Base-by-base conservation (phyloP, 2,797 vertebrate genomes). In the Manis pentadactyla region DNA sequence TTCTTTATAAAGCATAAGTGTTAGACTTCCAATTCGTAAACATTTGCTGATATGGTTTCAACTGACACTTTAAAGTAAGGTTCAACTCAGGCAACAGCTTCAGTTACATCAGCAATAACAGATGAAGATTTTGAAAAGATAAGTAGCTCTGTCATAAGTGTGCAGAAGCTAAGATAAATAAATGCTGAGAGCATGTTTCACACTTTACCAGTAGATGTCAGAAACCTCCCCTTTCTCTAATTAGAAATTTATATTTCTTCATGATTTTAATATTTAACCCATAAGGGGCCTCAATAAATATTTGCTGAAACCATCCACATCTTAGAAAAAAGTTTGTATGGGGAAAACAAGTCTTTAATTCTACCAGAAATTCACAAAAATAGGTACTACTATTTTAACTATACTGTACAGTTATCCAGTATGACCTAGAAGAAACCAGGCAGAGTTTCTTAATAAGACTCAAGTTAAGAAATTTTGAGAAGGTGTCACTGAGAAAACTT, bases 331-430 rank as follows among this genome's bases (percentile, higher is more conserved):
- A 93, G 78, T 18, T 29, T 78, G 1, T 61, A 90, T 12, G 15
- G 55, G 49, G 55, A 77, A 92, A 92, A 93, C 23, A 95, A 68
- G 37, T 55, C 92, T 96, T 93, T 71, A 90, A 69, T 95, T 53
- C 59, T 89, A 94, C n/a, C 37, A 94, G 51, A 93, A 95, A 94
- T 79, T 87, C 46, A 95, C 17, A 68, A 90, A 96, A 92, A 95
- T 31, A 75, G 53, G 82, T 34, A 90, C 27, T 57, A 68, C 64
- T 94, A 83, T 85, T 94, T 92, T 96, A 93, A 95, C 25, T 85
- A 79, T 83, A 79, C 66, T 86, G 53, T 34, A 86, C 19, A 49
- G 73, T 92, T 84, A 91, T 94, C 29, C 59, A 87, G 31, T 90
- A 78, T 77, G 57, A 87, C 12, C 63, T 49, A 84, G n/a, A 31